phyloP scores from a whole-genome alignment of 2,797 vertebrate genomes.

The Netta rufina region DNA sequence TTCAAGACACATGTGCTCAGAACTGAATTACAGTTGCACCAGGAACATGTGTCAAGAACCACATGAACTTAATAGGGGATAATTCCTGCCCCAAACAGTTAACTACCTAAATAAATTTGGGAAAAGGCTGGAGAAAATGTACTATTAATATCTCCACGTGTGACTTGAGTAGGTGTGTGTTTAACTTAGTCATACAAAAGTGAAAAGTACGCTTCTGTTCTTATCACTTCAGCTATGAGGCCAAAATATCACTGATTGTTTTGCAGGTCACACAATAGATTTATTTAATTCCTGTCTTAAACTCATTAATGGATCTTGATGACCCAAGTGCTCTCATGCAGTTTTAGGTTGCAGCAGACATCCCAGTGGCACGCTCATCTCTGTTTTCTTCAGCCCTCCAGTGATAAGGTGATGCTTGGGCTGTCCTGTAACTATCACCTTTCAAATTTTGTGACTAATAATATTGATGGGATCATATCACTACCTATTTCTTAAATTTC shows the following conservation, averaged over 20 bases:
- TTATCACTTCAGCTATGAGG: not conserved
- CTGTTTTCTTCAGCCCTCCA: not conserved
- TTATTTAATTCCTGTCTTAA: not conserved
- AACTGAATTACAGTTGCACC: not conserved
- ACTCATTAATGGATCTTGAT: not conserved
- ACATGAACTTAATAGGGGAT: not conserved
- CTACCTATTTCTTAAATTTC: not conserved
- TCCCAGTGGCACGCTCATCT: not conserved
- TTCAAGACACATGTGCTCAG: not conserved
- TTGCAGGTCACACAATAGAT: not conserved
- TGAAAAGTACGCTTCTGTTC: not conserved
- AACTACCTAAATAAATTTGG: not conserved
- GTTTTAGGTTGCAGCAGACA: not conserved
- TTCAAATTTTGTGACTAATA: not conserved
- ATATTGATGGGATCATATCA: not conserved
- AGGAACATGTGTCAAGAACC: not conserved
- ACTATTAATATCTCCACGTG: not conserved
- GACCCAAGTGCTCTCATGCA: not conserved
- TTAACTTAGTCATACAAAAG: not conserved
- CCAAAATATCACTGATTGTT: not conserved
- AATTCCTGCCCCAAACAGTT: not conserved
- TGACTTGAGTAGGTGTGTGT: not conserved
- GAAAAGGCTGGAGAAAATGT: not conserved
- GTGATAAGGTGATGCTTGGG: not conserved
- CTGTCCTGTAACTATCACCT: not conserved